Percentiles rank a stretch among this genome's conserved stretches.
These are phyloP conservation scores for Geopemphigus sp. DNA, from an alignment of 1,140 invertebrate species.

Conservation along the genomic window DNA sequence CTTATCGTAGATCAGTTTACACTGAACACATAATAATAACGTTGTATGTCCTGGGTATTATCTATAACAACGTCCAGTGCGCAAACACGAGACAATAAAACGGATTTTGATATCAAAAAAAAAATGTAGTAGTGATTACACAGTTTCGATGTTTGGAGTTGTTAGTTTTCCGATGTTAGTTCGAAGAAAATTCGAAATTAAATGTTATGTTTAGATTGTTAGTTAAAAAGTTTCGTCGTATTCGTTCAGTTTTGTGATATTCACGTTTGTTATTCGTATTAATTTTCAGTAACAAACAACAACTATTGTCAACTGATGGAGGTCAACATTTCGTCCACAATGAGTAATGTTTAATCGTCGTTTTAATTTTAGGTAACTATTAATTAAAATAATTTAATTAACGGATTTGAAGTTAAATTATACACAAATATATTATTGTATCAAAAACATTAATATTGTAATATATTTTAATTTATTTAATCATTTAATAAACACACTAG, in stretches of 20 bases:
- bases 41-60: no score
- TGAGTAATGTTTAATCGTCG: not conserved
- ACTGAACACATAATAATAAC: no score
- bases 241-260: not conserved
- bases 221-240: not conserved
- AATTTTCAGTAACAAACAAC: no score
- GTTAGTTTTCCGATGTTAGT: not conserved
- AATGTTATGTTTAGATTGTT: not conserved
- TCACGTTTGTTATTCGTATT: no score
- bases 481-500: no score
- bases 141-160: not conserved
- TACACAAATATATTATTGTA: no score
- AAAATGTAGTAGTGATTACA: not conserved
- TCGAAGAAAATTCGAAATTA: not conserved
- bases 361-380: not conserved
- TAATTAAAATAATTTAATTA: no score
- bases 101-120: not conserved
- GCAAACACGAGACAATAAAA: not conserved
- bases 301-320: not conserved
- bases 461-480: no score
- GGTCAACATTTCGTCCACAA: slow-evolving; percentile 1
- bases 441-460: no score
- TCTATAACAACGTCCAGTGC: no score
- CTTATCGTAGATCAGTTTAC: no score
- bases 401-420: no score